phyloP scores from a whole-genome alignment of 1,140 invertebrate genomes.

The Diploscapter pachys region DNA sequence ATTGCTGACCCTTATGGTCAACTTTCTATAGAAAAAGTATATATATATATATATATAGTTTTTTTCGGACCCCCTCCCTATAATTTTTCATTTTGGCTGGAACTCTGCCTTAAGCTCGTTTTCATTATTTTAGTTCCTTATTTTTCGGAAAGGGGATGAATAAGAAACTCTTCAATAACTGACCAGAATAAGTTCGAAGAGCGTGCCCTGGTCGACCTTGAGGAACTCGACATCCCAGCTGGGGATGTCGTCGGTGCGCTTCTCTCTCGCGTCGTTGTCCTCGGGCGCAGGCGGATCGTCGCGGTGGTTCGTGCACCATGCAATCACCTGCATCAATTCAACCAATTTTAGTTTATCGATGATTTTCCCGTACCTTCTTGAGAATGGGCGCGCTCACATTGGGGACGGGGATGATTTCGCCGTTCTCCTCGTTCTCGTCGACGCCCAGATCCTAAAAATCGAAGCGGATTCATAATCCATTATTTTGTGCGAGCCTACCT shows the following conservation, averaged over 20 bases:
- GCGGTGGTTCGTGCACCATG: constrained; percentile 61
- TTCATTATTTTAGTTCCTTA: too few species aligned
- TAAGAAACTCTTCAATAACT: too few species aligned
- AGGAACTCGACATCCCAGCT: constrained; percentile 96
- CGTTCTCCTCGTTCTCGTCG: constrained; percentile 71
- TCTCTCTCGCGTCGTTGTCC: constrained; percentile 97
- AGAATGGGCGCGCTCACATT: constrained; percentile 97
- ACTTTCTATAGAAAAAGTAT: too few species aligned
- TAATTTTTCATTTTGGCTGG: too few species aligned
- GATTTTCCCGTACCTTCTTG: constrained; percentile 73
- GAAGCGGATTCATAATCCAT: too few species aligned
- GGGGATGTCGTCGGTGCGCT: constrained; percentile 94
- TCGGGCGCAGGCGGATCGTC: constrained; percentile 81
- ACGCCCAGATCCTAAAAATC: constrained; percentile 68
- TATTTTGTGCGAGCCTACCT: constrained; percentile 57
- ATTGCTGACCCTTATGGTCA: too few species aligned
- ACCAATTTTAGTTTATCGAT: too few species aligned
- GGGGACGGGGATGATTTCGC: constrained; percentile 88
- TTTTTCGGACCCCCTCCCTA: too few species aligned
- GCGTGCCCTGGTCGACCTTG: constrained; percentile 86
- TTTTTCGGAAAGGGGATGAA: too few species aligned
- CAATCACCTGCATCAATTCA: constrained; percentile 4
- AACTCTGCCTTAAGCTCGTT: too few species aligned
- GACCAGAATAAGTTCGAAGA: constrained; percentile 82
- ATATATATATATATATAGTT: too few species aligned